Evolutionary conservation across 2,888 invertebrate species (phyloP).

Genomic region (Lasioglossum oenotherae): DNA sequence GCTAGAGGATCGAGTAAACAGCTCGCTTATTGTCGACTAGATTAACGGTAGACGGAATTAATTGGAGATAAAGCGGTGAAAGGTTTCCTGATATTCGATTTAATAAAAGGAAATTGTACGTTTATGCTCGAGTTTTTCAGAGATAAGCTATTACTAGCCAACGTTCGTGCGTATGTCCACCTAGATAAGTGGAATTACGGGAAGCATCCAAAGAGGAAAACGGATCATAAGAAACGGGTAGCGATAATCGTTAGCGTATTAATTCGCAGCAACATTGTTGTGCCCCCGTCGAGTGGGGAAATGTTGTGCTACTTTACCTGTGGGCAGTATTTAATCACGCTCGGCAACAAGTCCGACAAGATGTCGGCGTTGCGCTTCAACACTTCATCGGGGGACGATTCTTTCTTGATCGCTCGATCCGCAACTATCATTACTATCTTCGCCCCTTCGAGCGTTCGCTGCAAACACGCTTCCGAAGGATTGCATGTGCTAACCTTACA

Average conservation of each 20-base stretch:
- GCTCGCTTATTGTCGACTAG: conserved; percentile 16
- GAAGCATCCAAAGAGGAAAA: not conserved
- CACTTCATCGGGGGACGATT: conserved; percentile 81
- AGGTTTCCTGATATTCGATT: conserved; percentile 15
- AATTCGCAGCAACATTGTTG: not conserved
- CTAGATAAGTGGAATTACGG: not conserved
- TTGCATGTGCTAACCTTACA: conserved; percentile 81
- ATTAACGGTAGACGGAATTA: conserved; percentile 34
- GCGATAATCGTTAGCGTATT: not conserved
- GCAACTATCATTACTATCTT: conserved; percentile 89
- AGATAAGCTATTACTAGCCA: not conserved
- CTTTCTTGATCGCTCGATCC: conserved; percentile 86
- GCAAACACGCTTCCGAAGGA: conserved; percentile 75
- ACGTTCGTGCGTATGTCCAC: not conserved
- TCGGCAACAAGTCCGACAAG: conserved; percentile 70
- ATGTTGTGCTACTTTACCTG: conserved; percentile 66
- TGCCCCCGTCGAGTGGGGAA: not conserved
- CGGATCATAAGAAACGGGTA: not conserved
- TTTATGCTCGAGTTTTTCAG: not conserved
- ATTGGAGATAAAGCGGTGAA: conserved; percentile 21
- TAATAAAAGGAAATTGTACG: not conserved
- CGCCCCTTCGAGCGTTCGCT: conserved; percentile 82
- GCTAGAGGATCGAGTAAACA: not conserved
- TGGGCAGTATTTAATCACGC: conserved; percentile 71
- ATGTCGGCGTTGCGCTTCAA: conserved; percentile 85